Base-by-base conservation (phyloP, 2,888 invertebrate genomes). In the Noctua comes region DNA sequence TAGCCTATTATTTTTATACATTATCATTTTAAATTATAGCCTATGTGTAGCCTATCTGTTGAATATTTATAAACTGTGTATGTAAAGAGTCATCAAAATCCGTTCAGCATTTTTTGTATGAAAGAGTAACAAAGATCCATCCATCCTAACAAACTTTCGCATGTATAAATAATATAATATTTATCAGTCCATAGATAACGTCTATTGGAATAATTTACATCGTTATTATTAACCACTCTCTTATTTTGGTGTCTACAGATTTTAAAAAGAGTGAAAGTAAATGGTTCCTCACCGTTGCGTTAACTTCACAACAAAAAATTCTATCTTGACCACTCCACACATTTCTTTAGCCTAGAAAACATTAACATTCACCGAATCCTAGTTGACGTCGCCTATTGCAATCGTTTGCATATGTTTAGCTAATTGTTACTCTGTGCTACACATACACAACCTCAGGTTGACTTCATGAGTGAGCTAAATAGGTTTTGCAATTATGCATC, bases 321-420 rank as follows among this genome's bases (percentile, higher is more conserved):
- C 8, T 31, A 7, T n/a, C 1, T 21, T 16, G 27, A n/a, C 74
- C 11, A 4, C 88, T 89, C 89, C 70, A 83, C 8, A 43, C n/a
- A 36, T 68, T 70, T 48, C 76, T 21, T 4, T 80, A 64, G 40
- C 40, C 69, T 21, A 71, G 69, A 84, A 87, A 89, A 87, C 90
- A 89, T 90, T 88, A 90, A 87, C 89, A 90, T 90, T 85, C 88
- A 84, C 88, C 85, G 86, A 90, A 90, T 89, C 90, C 86, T 83
- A 86, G 88, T 85, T 82, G 75, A 86, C 84, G 82, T 86, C 79
- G 84, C 87, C 88, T 82, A 84, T 84, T 89, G 89, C 88, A 88
- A 86, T 87, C 88, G 86, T 90, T 90, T 87, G 90, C 91, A 90
- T 90, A 90, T 86, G 86, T 89, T 89, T 86, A 88, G 88, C 85